Evolutionary conservation across 2,888 invertebrate genomes (phyloP).

Genomic region (Tipula lateralis): DNA sequence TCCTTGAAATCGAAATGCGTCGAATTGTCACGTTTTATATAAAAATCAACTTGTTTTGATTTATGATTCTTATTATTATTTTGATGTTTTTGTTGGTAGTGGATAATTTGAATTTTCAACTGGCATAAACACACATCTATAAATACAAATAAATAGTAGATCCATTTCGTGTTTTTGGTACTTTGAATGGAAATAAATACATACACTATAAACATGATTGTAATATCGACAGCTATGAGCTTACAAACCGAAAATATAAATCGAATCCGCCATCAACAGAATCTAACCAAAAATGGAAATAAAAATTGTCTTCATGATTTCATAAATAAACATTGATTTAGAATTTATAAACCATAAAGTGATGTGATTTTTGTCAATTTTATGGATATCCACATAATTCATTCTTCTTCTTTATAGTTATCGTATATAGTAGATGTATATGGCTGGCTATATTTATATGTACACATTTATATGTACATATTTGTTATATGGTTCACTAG

Average conservation of each 20-base stretch:
- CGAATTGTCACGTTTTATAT: not conserved
- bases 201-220: not conserved
- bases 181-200: not conserved
- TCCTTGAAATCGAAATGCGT: not conserved
- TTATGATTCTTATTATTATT: not conserved
- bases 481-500: not conserved
- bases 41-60: not conserved
- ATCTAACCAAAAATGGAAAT: not conserved
- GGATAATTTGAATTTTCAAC: not conserved
- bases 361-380: not conserved
- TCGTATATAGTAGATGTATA: not conserved
- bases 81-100: not conserved
- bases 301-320: not conserved
- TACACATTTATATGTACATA: not conserved
- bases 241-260: not conserved
- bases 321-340: constrained; percentile 1
- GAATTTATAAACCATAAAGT: not conserved
- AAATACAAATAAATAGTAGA: not conserved
- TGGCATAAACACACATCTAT: not conserved
- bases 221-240: not conserved
- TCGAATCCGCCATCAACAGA: not conserved
- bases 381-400: not conserved
- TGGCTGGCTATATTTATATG: not conserved
- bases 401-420: not conserved
- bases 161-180: not conserved